Conservation (phyloP, 2,888 invertebrate species). For the Chrysotoxum bicinctum region DNA sequence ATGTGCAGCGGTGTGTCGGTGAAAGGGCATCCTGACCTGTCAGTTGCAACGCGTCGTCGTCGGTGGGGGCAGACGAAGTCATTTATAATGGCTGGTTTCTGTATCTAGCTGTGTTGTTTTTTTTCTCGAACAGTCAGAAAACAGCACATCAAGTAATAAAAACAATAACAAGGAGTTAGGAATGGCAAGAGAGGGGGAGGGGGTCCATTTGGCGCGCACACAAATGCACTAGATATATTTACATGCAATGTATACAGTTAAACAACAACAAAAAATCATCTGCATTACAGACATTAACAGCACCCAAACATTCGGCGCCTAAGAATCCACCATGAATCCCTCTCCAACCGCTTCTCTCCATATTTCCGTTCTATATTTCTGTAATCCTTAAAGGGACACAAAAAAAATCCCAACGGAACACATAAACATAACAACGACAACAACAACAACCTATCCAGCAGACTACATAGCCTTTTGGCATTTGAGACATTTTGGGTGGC, state of each 20-base stretch:
- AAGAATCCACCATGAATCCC: not conserved
- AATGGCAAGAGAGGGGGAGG: not conserved
- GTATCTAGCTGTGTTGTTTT: not conserved
- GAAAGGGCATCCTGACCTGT: conserved; percentile 19
- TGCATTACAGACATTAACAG: conserved; percentile 67
- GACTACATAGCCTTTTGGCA: conserved; percentile 69
- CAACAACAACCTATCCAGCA: conserved; percentile 13
- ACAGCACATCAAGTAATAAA: conserved; percentile 56
- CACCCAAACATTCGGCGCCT: conserved; percentile 72
- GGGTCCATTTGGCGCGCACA: conserved; percentile 33
- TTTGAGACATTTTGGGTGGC: conserved; percentile 51
- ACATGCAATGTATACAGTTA: conserved; percentile 10
- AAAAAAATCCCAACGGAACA: conserved; percentile 5
- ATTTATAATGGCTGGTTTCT: conserved; percentile 30
- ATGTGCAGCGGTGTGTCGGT: conserved; percentile 33
- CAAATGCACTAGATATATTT: conserved; percentile 36
- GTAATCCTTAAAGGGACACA: conserved; percentile 47
- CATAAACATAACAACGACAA: not conserved
- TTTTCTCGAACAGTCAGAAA: not conserved
- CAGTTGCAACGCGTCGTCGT: not conserved
- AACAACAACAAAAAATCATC: conserved; percentile 49
- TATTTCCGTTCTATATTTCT: conserved; percentile 35
- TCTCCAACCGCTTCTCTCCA: not conserved
- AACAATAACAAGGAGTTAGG: conserved; percentile 21
- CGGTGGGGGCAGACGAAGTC: conserved; percentile 26